These are phyloP conservation scores for Mystacides longicornis DNA, from an alignment of 2,888 invertebrate species.

Conservation along the genomic window DNA sequence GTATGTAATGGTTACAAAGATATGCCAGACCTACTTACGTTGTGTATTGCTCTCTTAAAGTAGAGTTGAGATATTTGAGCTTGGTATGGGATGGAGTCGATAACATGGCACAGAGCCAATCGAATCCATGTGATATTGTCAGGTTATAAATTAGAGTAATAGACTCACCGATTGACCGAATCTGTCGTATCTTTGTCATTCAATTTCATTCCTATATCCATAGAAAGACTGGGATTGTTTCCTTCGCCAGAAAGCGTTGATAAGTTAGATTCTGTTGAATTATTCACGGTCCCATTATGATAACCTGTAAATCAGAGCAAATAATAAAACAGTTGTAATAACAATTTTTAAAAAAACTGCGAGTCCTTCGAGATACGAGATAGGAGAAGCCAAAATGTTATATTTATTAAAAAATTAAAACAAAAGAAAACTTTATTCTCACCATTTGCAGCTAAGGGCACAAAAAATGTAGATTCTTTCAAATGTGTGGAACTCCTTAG, in stretches of 20 bases:
- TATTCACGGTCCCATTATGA: slow-evolving; percentile 65
- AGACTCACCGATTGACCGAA: slow-evolving; percentile 47
- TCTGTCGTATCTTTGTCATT: slow-evolving; percentile 45
- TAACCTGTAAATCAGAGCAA: slow-evolving; percentile 10
- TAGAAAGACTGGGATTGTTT: slow-evolving; percentile 16
- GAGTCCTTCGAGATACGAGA: background rate
- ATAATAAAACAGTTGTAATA: background rate
- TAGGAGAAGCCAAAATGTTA: background rate
- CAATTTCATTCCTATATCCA: slow-evolving; percentile 38
- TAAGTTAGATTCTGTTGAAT: slow-evolving; percentile 68
- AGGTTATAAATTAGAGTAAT: no score
- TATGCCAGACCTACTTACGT: no score
- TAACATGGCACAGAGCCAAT: no score
- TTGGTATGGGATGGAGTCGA: no score
- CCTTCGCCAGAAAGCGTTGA: slow-evolving; percentile 59
- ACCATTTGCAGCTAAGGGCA: slow-evolving; percentile 52
- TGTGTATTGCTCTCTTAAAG: no score
- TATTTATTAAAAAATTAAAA: slow-evolving; percentile 12
- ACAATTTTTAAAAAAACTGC: background rate
- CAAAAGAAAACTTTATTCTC: slow-evolving; percentile 4
- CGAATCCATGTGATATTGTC: no score
- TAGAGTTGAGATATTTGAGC: no score
- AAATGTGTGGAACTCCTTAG: slow-evolving; percentile 64
- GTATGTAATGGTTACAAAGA: no score
- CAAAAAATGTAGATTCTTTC: slow-evolving; percentile 53